These are phyloP conservation scores for Verasper variegatus DNA, from an alignment of 2,113 vertebrate species.

Conservation along the genomic window DNA sequence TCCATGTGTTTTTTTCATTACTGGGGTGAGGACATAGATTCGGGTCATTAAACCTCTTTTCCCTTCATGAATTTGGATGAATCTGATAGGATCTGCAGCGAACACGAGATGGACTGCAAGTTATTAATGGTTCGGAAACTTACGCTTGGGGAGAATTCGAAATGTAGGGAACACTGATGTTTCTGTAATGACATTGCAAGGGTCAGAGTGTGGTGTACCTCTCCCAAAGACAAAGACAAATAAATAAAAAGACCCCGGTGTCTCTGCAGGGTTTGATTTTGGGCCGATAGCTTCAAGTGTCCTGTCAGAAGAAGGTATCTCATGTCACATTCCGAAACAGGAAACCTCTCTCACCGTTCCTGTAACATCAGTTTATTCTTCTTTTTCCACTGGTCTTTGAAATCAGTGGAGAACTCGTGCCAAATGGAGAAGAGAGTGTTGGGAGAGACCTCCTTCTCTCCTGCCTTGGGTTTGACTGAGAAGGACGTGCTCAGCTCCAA, in stretches of 20 bases:
- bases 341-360: constrained; percentile 86
- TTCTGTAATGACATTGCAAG: constrained; percentile 44
- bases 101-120: constrained; percentile 60
- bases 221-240: background rate
- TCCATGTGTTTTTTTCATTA: constrained; percentile 72
- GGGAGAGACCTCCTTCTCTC: constrained; percentile 95
- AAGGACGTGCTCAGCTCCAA: constrained; percentile 91
- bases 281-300: constrained; percentile 2
- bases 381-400: constrained; percentile 97
- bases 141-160: constrained; percentile 34
- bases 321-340: constrained; percentile 1
- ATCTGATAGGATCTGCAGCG: constrained; percentile 73
- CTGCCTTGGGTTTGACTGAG: constrained; percentile 93
- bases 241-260: background rate
- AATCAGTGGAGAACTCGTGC: constrained; percentile 97
- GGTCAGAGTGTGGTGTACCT: constrained; percentile 10
- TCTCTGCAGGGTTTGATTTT: constrained; percentile 20
- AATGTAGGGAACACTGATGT: constrained; percentile 40
- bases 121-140: constrained; percentile 59
- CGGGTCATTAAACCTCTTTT: constrained; percentile 70
- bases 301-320: too few species aligned
- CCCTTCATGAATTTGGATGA: constrained; percentile 78
- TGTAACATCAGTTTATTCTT: constrained; percentile 93
- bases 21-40: constrained; percentile 69
- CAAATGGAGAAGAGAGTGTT: constrained; percentile 94